phyloP scores from a whole-genome alignment of 2,113 vertebrate genomes.

The Smithornis capensis region DNA sequence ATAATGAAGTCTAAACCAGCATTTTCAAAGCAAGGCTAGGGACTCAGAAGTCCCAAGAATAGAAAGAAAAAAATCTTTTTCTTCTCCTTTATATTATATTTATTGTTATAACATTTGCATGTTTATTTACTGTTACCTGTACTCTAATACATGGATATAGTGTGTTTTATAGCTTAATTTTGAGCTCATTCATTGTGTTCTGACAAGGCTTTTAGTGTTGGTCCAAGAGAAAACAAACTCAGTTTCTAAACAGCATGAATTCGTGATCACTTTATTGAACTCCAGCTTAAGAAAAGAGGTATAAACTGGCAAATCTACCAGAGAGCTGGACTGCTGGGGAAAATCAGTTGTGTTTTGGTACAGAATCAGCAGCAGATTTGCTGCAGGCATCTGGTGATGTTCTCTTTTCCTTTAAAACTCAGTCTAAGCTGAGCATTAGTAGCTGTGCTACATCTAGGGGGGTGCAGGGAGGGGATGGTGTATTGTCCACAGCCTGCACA shows the following conservation, averaged over 20 bases:
- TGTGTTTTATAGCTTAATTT: not conserved
- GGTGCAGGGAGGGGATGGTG: rapidly evolving
- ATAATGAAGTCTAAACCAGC: not conserved
- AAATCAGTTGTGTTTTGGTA: not conserved
- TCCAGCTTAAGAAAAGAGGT: not conserved
- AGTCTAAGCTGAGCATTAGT: not conserved
- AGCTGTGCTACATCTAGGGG: not conserved
- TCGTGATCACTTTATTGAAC: not conserved
- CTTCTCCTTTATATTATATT: not conserved
- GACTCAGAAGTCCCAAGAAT: not conserved
- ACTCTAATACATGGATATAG: not conserved
- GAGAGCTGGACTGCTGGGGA: not conserved
- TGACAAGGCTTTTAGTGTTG: not conserved
- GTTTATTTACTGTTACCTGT: not conserved
- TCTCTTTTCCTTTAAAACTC: not conserved
- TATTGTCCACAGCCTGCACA: rapidly evolving
- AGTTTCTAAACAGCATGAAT: not conserved
- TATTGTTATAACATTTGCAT: not conserved
- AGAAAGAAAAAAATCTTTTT: not conserved
- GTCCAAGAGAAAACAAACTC: not conserved
- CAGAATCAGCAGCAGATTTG: not conserved
- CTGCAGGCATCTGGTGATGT: not conserved
- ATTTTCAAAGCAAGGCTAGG: not conserved
- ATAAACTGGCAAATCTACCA: not conserved
- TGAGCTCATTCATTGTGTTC: not conserved